phyloP scores from a whole-genome alignment of 2,113 vertebrate species.

The Rutilus rutilus region DNA sequence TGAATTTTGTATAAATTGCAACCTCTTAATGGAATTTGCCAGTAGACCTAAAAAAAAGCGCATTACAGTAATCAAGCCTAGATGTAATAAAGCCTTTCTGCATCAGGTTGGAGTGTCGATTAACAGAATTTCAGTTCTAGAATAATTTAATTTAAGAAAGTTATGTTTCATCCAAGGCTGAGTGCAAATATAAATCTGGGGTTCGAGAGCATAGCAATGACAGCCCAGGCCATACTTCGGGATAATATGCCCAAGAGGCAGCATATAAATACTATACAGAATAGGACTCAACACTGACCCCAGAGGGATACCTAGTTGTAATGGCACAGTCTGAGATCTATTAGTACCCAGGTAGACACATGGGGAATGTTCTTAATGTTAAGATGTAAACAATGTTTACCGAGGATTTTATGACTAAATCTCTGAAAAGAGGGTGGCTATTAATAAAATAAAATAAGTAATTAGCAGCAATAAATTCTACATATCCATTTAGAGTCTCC shows the following conservation, averaged over 20 bases:
- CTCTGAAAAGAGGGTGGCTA: not conserved
- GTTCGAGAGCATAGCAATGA: not conserved
- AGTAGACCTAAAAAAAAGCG: too few species aligned
- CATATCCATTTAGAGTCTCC: not conserved
- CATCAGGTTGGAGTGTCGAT: too few species aligned
- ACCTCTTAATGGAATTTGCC: too few species aligned
- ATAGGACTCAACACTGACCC: not conserved
- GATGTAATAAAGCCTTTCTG: too few species aligned
- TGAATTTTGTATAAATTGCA: too few species aligned
- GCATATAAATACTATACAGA: not conserved
- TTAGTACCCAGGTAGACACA: not conserved
- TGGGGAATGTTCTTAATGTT: not conserved
- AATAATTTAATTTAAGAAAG: too few species aligned
- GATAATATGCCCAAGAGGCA: not conserved
- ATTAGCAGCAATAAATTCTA: not conserved
- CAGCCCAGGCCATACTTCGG: not conserved
- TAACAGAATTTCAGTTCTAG: too few species aligned
- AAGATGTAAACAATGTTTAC: not conserved
- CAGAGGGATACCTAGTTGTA: not conserved
- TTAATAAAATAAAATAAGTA: not conserved
- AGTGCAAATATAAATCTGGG: not conserved
- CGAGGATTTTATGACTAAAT: not conserved
- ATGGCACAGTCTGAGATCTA: not conserved
- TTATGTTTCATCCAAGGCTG: not conserved
- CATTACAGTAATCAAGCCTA: too few species aligned